phyloP scores from a whole-genome alignment of 2,888 invertebrate genomes.

The Steinernema scapterisci region DNA sequence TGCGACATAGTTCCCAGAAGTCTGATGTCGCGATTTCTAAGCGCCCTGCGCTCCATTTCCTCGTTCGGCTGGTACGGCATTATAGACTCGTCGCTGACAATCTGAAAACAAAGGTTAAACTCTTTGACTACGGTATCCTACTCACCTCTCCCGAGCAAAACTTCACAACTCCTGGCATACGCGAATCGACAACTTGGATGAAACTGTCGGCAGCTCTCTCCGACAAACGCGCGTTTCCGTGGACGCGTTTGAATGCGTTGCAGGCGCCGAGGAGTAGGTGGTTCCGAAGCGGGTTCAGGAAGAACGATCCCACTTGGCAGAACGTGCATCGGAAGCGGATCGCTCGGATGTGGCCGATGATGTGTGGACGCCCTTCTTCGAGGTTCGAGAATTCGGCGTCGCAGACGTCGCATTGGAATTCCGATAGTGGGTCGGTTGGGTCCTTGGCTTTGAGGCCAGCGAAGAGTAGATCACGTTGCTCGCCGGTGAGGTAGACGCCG shows the following conservation, averaged over 20 bases:
- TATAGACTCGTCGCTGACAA: conserved; percentile 44
- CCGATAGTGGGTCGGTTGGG: neutral
- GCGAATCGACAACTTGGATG: conserved; percentile 43
- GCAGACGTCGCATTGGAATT: conserved; percentile 7
- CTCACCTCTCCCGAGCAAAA: conserved; percentile 46
- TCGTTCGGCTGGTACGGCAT: conserved; percentile 49
- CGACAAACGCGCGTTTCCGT: neutral
- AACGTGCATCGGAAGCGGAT: conserved; percentile 48
- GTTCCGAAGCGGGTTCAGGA: conserved; percentile 39
- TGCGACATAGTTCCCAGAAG: conserved; percentile 6
- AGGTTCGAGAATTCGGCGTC: neutral
- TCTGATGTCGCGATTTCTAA: conserved; percentile 10
- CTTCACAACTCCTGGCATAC: conserved; percentile 45
- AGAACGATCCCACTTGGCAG: conserved; percentile 49
- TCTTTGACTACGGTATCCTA: neutral
- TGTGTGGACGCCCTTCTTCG: conserved; percentile 44
- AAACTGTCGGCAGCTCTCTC: conserved; percentile 43
- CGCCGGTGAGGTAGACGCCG: conserved; percentile 27
- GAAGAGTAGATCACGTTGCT: conserved; percentile 22
- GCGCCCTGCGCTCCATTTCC: conserved; percentile 41
- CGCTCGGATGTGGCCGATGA: conserved; percentile 50
- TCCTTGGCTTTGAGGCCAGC: conserved; percentile 5
- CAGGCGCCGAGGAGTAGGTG: conserved; percentile 9
- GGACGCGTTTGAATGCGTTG: neutral
- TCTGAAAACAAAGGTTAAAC: conserved; percentile 39